phyloP scores from a whole-genome alignment of 2,888 invertebrate species.

The Ariolimax columbianus region DNA sequence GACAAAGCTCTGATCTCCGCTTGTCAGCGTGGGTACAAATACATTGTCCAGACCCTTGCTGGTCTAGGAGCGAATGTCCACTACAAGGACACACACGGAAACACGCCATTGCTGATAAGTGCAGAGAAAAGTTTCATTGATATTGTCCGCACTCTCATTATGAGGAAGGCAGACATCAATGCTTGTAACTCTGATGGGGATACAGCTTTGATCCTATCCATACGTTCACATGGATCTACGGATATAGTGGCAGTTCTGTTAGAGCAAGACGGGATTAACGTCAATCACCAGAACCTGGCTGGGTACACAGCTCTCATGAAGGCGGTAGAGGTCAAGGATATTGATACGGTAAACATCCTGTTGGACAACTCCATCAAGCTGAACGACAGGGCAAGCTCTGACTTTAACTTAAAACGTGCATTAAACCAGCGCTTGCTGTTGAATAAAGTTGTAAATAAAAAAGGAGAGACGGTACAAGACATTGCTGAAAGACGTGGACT shows the following conservation, averaged over 20 bases:
- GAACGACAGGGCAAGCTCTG: too few species aligned
- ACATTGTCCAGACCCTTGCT: neutral
- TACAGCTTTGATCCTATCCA: constrained; percentile 3
- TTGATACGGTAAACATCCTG: too few species aligned
- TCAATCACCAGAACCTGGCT: constrained; percentile 18
- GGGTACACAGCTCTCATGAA: constrained; percentile 21
- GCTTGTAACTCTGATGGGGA: neutral
- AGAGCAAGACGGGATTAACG: neutral
- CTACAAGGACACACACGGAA: constrained; percentile 9
- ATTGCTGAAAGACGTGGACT: constrained; percentile 20
- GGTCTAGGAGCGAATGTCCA: neutral
- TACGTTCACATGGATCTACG: too few species aligned
- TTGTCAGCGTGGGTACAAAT: constrained; percentile 5
- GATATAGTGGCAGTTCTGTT: neutral
- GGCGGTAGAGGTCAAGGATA: too few species aligned
- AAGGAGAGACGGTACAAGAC: neutral
- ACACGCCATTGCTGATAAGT: constrained; percentile 9
- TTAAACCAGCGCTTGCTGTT: neutral
- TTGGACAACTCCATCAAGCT: too few species aligned
- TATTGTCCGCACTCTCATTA: constrained; percentile 3
- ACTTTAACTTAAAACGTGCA: too few species aligned
- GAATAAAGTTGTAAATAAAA: neutral
- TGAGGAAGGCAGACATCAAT: too few species aligned
- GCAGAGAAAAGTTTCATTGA: neutral
- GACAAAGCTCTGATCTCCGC: constrained; percentile 1